Conservation (phyloP, 2,113 vertebrate species). For the Tenrec ecaudatus region DNA sequence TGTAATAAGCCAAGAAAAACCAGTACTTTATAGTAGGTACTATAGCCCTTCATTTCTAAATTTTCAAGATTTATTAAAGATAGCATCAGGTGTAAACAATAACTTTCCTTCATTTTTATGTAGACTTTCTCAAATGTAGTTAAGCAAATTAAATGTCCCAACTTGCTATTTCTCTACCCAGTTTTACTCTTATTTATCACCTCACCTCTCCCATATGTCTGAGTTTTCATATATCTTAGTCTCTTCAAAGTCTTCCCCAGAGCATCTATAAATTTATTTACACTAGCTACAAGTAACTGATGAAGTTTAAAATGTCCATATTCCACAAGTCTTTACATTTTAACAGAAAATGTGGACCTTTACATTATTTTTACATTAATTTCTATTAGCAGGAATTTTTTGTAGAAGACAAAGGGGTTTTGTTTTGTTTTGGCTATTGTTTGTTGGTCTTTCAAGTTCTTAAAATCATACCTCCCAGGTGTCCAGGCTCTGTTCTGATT, state of each 20-base stretch:
- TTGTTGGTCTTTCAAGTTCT: neutral
- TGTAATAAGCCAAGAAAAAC: neutral
- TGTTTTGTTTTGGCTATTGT: neutral
- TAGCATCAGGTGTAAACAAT: conserved; percentile 5
- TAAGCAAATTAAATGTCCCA: neutral
- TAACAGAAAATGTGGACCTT: neutral
- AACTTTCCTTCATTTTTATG: neutral
- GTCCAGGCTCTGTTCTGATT: neutral
- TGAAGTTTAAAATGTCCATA: neutral
- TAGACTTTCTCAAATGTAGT: conserved; percentile 14
- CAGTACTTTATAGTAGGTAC: neutral
- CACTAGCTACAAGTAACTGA: conserved; percentile 24
- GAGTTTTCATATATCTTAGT: neutral
- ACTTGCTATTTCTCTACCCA: neutral
- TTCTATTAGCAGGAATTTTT: neutral
- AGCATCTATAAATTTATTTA: conserved; percentile 31
- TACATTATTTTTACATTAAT: neutral
- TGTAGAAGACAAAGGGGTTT: neutral
- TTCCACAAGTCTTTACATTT: conserved; percentile 15
- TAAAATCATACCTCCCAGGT: neutral
- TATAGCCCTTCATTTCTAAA: neutral
- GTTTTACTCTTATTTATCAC: neutral
- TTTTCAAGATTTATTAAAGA: neutral
- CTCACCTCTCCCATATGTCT: neutral
- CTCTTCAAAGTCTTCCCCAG: neutral